These are phyloP conservation scores for Nomada hirtipes DNA, from an alignment of 2,888 invertebrate genomes.

Conservation along the genomic window DNA sequence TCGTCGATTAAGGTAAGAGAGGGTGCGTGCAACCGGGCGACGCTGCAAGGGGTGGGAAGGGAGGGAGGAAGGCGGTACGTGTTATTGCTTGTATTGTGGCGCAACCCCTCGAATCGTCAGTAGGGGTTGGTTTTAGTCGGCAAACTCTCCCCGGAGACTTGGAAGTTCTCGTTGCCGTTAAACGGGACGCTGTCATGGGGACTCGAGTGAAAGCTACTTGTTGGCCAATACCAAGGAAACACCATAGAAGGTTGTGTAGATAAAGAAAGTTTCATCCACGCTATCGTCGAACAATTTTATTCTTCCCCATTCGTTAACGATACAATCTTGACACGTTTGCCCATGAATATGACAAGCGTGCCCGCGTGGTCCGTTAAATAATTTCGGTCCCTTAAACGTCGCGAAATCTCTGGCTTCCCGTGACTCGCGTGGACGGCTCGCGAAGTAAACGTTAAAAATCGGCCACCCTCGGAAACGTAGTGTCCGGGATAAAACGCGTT, in stretches of 20 bases:
- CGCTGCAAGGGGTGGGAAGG: conserved; percentile 56
- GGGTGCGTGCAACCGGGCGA: conserved; percentile 68
- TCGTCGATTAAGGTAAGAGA: conserved; percentile 83
- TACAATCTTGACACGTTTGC: neutral
- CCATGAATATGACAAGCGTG: neutral
- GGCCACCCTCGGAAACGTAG: neutral
- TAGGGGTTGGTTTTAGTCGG: conserved; percentile 78
- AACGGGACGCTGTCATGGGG: conserved; percentile 64
- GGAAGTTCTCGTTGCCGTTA: conserved; percentile 69
- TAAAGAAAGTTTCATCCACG: conserved; percentile 7
- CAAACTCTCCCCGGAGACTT: conserved; percentile 76
- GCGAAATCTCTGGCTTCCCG: conserved; percentile 1
- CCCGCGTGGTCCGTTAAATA: neutral
- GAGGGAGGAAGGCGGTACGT: conserved; percentile 74
- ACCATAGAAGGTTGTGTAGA: conserved; percentile 7
- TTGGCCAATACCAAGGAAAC: conserved; percentile 61
- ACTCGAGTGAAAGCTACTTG: conserved; percentile 66
- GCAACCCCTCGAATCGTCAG: conserved; percentile 73
- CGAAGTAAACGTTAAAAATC: conserved; percentile 21
- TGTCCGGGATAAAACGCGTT: conserved; percentile 8
- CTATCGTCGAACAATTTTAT: neutral
- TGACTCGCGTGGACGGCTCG: conserved; percentile 5
- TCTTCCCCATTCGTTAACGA: too few relatives aligned
- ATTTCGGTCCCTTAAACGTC: conserved; percentile 13
- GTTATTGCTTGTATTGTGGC: conserved; percentile 83